A percentile compares a stretch with the other conserved stretches of the same genome.
These are phyloP conservation scores for Lineus longissimus DNA, from an alignment of 1,140 invertebrate genomes.

Conservation along the genomic window DNA sequence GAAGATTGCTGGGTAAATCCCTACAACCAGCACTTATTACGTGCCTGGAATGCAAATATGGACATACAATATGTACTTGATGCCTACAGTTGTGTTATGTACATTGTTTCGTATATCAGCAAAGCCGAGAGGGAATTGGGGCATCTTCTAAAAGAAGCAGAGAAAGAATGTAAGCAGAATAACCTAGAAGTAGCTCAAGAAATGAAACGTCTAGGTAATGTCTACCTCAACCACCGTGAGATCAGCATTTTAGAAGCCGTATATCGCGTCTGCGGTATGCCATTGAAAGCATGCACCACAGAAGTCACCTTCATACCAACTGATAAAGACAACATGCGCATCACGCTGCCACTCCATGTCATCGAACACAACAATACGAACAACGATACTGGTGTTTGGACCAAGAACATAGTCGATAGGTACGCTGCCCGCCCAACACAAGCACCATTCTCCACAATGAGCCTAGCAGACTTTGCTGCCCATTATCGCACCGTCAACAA, in stretches of 20 bases:
- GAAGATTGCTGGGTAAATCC: conserved; percentile 14
- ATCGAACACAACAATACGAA: conserved; percentile 7
- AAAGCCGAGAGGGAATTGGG: conserved; percentile 21
- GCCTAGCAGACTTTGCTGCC: conserved; percentile 20
- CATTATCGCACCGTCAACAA: conserved; percentile 14
- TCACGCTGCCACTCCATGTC: conserved; percentile 1
- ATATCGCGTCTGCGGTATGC: conserved; percentile 10
- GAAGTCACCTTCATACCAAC: conserved; percentile 10
- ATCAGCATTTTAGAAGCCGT: conserved; percentile 19
- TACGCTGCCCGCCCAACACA: conserved; percentile 11
- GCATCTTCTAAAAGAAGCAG: conserved; percentile 13
- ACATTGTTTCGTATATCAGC: conserved; percentile 21
- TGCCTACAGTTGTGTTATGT: conserved; percentile 22
- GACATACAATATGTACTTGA: conserved; percentile 21
- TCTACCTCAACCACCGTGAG: conserved; percentile 18
- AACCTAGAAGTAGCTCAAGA: conserved; percentile 11
- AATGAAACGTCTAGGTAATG: conserved; percentile 15
- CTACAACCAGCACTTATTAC: conserved; percentile 17
- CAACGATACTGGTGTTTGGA: conserved; percentile 14
- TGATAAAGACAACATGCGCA: not conserved
- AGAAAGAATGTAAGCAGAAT: conserved; percentile 12
- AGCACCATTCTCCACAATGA: conserved; percentile 12
- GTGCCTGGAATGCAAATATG: conserved; percentile 18
- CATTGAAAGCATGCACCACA: conserved; percentile 15
- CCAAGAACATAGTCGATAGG: conserved; percentile 10